phyloP scores from a whole-genome alignment of 2,888 invertebrate species.

The Megastigmus dorsalis region DNA sequence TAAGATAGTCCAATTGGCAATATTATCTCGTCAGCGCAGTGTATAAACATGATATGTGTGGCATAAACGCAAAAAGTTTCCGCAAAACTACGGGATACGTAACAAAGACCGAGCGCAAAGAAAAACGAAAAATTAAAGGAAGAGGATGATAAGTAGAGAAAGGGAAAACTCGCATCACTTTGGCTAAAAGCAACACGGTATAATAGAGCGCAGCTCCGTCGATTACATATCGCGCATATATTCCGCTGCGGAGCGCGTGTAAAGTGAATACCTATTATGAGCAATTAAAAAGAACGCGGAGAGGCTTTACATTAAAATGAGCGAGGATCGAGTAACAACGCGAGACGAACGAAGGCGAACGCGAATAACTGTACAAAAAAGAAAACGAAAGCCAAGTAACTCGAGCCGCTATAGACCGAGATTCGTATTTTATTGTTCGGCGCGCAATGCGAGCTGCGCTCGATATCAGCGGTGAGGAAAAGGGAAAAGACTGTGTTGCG shows the following conservation, averaged over 20 bases:
- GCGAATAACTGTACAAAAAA: too few species aligned
- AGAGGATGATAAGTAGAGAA: not conserved
- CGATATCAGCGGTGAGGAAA: not conserved
- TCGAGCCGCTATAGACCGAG: not conserved
- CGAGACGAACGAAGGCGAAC: too few species aligned
- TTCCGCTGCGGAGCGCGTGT: not conserved
- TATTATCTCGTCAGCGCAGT: too few species aligned
- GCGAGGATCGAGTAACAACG: not conserved
- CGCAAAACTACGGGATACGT: not conserved
- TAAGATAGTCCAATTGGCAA: too few species aligned
- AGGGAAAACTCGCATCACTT: slow-evolving; percentile 22
- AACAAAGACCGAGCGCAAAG: slow-evolving; percentile 10
- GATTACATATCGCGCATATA: slow-evolving; percentile 28
- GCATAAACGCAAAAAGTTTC: too few species aligned
- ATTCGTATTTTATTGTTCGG: not conserved
- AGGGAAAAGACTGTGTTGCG: too few species aligned
- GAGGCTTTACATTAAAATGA: slow-evolving; percentile 26
- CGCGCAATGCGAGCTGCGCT: not conserved
- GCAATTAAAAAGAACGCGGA: slow-evolving; percentile 41
- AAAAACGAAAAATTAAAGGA: not conserved
- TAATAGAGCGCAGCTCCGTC: slow-evolving; percentile 32
- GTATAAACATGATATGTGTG: too few species aligned
- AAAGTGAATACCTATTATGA: too few species aligned
- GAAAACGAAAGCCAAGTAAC: too few species aligned
- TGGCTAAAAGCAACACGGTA: slow-evolving; percentile 46